Percentiles rank a stretch among this genome's conserved stretches.
phyloP scores from a whole-genome alignment of 2,888 invertebrate genomes.

The Seira musarum region DNA sequence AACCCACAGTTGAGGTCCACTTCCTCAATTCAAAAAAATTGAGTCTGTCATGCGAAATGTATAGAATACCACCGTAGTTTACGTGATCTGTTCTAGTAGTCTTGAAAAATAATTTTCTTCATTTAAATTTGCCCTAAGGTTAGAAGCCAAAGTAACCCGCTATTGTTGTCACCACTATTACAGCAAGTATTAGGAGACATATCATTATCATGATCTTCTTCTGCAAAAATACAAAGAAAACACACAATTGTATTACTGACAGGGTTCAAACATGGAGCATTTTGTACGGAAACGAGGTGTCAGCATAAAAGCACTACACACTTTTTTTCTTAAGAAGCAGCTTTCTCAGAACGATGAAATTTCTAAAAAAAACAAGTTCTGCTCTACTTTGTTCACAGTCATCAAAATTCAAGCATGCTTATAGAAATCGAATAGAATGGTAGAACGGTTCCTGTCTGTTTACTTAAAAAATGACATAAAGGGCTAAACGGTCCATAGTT shows the following conservation, averaged over 20 bases:
- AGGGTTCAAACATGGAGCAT: no score
- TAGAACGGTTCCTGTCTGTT: no score
- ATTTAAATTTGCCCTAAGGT: neutral
- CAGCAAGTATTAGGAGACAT: slow-evolving; percentile 86
- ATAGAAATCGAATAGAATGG: neutral
- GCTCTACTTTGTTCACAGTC: no score
- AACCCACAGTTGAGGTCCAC: slow-evolving; percentile 11
- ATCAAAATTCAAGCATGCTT: no score
- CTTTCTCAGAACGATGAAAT: no score
- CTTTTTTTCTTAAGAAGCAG: no score
- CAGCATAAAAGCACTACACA: no score
- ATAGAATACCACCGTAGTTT: neutral
- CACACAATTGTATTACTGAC: neutral
- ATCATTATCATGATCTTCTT: slow-evolving; percentile 96
- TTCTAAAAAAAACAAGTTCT: no score
- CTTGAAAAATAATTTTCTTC: slow-evolving; percentile 15
- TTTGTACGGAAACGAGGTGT: no score
- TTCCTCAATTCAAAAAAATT: neutral
- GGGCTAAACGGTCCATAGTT: no score
- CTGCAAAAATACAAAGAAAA: slow-evolving; percentile 75
- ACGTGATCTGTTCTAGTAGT: slow-evolving; percentile 9
- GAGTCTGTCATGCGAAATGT: neutral
- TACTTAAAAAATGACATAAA: no score
- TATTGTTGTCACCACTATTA: slow-evolving; percentile 81
- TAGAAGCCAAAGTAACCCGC: slow-evolving; percentile 79